phyloP scores from a whole-genome alignment of 2,113 vertebrate genomes.

The Proteles cristata region DNA sequence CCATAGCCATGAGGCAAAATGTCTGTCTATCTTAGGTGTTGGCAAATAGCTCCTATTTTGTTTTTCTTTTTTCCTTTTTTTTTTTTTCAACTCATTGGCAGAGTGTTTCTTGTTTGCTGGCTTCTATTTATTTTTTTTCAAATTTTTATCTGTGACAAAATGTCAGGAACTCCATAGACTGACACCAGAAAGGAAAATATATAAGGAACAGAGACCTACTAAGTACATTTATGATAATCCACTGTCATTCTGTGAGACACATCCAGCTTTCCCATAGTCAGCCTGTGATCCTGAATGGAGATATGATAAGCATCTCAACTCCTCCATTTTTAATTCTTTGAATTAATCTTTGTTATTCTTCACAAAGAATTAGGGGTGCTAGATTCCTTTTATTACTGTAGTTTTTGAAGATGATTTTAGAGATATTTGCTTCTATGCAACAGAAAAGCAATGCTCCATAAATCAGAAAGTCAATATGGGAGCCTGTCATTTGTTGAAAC shows the following conservation, averaged over 20 bases:
- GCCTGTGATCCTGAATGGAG: background rate
- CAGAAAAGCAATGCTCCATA: constrained; percentile 17
- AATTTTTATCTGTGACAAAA: background rate
- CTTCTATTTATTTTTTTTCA: background rate
- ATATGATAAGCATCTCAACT: background rate
- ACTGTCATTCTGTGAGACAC: constrained; percentile 31
- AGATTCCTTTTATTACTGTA: background rate
- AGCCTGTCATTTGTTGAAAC: background rate
- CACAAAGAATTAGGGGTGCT: background rate
- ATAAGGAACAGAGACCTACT: background rate
- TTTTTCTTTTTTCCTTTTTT: background rate
- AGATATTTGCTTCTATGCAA: background rate
- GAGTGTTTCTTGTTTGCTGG: background rate
- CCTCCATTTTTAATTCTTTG: background rate
- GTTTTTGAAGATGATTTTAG: background rate
- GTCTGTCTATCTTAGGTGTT: background rate
- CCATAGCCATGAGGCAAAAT: background rate
- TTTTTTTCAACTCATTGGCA: constrained; percentile 21
- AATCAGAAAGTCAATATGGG: background rate
- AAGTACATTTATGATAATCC: constrained; percentile 9
- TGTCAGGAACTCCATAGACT: background rate
- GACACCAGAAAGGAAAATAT: background rate
- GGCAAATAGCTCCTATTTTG: background rate
- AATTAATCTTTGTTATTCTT: constrained; percentile 9
- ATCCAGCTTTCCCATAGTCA: background rate